Conservation (phyloP, 2,113 vertebrate species). For the Penelope pileata region DNA sequence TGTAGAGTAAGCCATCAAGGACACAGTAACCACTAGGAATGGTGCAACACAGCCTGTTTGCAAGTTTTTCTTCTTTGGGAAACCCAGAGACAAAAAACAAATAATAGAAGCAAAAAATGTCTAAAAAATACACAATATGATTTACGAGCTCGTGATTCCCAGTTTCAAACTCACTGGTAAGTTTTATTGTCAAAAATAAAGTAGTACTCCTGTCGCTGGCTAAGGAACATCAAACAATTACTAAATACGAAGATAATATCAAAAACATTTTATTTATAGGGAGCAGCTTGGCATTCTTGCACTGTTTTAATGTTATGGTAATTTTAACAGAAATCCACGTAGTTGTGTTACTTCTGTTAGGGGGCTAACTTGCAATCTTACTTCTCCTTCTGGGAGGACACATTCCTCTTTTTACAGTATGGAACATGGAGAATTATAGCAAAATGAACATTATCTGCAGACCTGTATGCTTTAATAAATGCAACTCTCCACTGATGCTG, state of each 20-base stretch:
- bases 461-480: slow-evolving; percentile 63
- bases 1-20: background rate
- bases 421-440: background rate
- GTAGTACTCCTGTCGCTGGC: background rate
- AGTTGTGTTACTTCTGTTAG: background rate
- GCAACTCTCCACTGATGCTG: slow-evolving; percentile 56
- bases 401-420: background rate
- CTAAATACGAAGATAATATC: background rate
- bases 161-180: background rate
- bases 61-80: background rate
- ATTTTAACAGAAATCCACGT: background rate
- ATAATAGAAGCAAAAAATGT: background rate
- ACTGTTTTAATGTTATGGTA: background rate
- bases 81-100: background rate
- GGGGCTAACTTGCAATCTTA: background rate
- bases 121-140: background rate
- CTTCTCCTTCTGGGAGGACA: background rate
- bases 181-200: background rate
- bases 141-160: background rate
- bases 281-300: background rate
- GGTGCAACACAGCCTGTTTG: background rate
- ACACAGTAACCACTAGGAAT: background rate
- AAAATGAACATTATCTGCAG: background rate
- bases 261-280: background rate
- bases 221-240: background rate